Base-by-base conservation (phyloP, 2,888 invertebrate genomes). In the Thera obeliscata region DNA sequence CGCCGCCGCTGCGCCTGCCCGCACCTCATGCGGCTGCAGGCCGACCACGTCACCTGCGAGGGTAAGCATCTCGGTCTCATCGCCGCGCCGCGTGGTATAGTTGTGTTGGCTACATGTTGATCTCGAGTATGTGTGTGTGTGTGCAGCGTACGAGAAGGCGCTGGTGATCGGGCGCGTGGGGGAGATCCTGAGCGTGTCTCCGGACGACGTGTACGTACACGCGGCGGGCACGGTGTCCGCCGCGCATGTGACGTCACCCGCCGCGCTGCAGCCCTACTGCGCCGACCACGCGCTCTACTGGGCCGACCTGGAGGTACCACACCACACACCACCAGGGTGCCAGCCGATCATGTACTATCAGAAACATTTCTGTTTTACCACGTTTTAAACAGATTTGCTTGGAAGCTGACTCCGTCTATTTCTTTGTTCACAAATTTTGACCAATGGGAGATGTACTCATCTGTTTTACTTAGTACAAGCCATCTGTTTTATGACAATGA, bases 121-220 rank as follows among this genome's bases (percentile, higher is more conserved):
- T 22, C 22, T 22, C 22, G 22, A 22, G 1, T n/a, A 33, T 22
- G 7, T 6, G n/a, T 22, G 22, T 22, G 11, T 9, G 52, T 85
- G 76, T 2, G 50, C 91, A 94, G 96, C 95, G 67, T 97, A 97
- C 87, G 97, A 97, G 86, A 95, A 95, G 79, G 96, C 98, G 64
- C 88, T 98, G 72, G 91, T 98, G 74, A 96, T 98, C 80, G 96
- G 96, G 2, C 94, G 96, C 80, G 93, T 94, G 50, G 96, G 95
- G 76, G 97, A 97, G 90, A 96, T 98, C 76, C 95, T 97, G 61
- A 98, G 98, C 56, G 96, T 98, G 68, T 97, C 98, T 88, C 88
- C 97, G 74, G 94, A 95, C 69, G 95, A 95, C 85, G 96, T 97
- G 2, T 95, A 95, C 83, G 96, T 95, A 86, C 96, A 96, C 83